These are phyloP conservation scores for Dendrocincla tyrannina DNA, from an alignment of 2,797 vertebrate species.

Conservation along the genomic window DNA sequence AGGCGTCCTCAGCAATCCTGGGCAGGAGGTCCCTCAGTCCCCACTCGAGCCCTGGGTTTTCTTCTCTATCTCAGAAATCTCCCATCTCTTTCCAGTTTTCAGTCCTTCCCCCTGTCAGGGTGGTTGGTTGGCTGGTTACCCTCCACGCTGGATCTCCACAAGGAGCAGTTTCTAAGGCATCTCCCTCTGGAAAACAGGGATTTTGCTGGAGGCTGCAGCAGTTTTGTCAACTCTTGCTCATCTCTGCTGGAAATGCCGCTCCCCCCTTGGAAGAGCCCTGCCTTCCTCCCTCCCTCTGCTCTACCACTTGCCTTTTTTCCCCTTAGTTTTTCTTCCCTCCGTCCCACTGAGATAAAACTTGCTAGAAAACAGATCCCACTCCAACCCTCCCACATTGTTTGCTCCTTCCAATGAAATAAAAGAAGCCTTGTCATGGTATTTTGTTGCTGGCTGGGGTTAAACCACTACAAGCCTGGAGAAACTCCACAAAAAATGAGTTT, in stretches of 20 bases:
- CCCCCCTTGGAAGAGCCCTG: background rate
- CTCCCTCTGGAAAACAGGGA: background rate
- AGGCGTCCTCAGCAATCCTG: fast-evolving
- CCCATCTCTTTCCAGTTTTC: background rate
- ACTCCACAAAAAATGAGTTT: fast-evolving
- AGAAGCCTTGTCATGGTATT: background rate
- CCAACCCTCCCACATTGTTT: slow-evolving; percentile 15
- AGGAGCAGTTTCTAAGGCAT: background rate
- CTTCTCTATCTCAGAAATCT: background rate
- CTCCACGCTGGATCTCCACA: background rate
- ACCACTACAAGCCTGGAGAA: background rate
- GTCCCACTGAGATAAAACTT: slow-evolving; percentile 35
- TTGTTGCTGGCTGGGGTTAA: background rate
- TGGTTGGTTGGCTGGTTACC: background rate
- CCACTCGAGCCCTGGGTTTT: background rate
- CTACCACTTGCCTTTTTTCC: background rate
- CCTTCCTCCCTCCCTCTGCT: background rate
- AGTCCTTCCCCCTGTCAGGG: background rate
- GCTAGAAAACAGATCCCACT: slow-evolving; percentile 17
- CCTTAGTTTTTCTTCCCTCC: background rate
- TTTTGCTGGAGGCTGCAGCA: background rate
- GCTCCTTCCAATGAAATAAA: background rate
- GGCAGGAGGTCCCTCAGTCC: background rate
- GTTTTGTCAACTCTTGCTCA: slow-evolving; percentile 14
- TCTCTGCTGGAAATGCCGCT: background rate